phyloP scores from a whole-genome alignment of 92 coral and sea anemone genomes.

The Heliopora coerulea region DNA sequence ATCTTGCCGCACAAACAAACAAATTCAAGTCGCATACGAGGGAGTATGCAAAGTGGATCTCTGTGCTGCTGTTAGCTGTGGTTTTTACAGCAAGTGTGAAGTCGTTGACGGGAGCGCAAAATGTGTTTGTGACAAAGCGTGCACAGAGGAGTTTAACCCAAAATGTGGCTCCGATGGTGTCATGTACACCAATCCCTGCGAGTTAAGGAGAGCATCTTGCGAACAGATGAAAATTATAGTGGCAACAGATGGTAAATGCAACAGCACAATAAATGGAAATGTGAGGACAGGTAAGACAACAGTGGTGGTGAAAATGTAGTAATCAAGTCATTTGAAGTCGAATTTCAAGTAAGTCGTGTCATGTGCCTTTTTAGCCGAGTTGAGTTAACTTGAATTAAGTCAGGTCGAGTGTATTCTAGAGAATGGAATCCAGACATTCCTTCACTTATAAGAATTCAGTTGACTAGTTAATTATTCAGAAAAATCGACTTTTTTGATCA shows the following conservation, averaged over 20 bases:
- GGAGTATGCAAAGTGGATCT: slow-evolving; percentile 14
- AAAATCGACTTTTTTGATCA: no score
- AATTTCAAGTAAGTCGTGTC: no score
- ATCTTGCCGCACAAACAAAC: slow-evolving; percentile 17
- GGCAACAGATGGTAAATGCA: slow-evolving; percentile 12
- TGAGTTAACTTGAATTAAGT: no score
- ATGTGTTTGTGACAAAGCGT: slow-evolving; percentile 57
- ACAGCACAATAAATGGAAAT: no score
- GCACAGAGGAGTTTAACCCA: slow-evolving; percentile 8
- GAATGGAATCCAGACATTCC: no score
- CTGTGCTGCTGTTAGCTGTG: slow-evolving; percentile 51
- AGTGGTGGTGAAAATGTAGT: no score
- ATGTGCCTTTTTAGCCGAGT: no score
- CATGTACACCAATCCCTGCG: slow-evolving; percentile 26
- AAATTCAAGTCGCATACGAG: background rate
- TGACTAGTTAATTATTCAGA: no score
- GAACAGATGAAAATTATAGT: slow-evolving; percentile 14
- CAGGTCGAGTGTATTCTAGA: no score
- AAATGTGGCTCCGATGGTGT: slow-evolving; percentile 13
- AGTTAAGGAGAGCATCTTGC: slow-evolving; percentile 21
- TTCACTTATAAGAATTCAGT: no score
- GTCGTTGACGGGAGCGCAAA: slow-evolving; percentile 52
- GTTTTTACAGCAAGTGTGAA: slow-evolving; percentile 49
- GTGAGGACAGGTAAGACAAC: no score
- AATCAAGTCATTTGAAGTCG: no score